A percentile compares a stretch with the other conserved stretches of the same genome.
phyloP scores from a whole-genome alignment of 2,888 invertebrate species.

The Atrina japonica region DNA sequence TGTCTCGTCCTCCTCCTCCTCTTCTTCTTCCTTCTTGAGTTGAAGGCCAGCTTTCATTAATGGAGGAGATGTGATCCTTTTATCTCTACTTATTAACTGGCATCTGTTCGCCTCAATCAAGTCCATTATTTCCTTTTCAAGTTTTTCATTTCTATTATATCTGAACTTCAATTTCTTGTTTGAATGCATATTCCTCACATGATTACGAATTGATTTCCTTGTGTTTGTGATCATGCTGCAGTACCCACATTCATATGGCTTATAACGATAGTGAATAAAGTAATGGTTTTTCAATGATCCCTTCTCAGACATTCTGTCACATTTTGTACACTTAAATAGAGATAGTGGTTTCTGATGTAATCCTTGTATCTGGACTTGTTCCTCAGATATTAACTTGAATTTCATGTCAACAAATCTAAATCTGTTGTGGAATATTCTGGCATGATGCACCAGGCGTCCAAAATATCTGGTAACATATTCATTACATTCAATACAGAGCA shows the following conservation, averaged over 20 bases:
- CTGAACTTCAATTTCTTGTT: constrained; percentile 36
- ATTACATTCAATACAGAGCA: constrained; percentile 16
- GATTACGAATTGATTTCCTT: constrained; percentile 30
- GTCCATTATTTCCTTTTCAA: constrained; percentile 29
- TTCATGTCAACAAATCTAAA: constrained; percentile 7
- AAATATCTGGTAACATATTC: constrained; percentile 12
- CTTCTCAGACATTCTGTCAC: constrained; percentile 21
- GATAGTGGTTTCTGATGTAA: constrained; percentile 10
- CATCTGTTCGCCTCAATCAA: constrained; percentile 12
- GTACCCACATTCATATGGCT: constrained; percentile 50
- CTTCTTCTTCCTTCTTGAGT: not conserved
- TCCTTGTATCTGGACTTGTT: not conserved
- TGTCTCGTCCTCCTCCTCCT: constrained; percentile 6
- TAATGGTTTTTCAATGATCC: constrained; percentile 37
- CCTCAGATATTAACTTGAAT: constrained; percentile 5
- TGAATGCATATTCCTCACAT: constrained; percentile 38
- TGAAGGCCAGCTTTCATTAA: not conserved
- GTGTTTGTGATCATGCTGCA: constrained; percentile 34
- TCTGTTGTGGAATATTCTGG: constrained; percentile 7
- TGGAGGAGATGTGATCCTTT: not conserved
- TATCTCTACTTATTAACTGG: constrained; percentile 10
- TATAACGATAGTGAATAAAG: constrained; percentile 48
- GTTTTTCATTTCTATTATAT: constrained; percentile 21
- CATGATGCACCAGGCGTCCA: constrained; percentile 4
- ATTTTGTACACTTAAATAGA: constrained; percentile 31